Percentiles rank a stretch among this genome's conserved stretches.
Evolutionary conservation across 2,888 invertebrate species (phyloP).

Genomic region (Leucophenga maculata): DNA sequence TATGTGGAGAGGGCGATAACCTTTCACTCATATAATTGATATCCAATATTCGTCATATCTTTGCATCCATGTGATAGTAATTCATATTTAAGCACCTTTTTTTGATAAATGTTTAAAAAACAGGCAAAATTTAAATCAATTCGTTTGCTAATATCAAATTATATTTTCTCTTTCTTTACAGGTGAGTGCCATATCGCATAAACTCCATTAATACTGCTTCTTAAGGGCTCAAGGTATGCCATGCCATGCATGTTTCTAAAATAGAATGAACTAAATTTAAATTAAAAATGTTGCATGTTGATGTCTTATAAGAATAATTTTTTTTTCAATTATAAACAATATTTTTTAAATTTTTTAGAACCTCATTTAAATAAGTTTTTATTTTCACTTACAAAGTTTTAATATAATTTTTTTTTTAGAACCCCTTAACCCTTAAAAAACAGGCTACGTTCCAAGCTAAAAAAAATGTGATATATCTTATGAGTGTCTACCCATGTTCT

Average conservation of each 20-base stretch:
- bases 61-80: too few species aligned
- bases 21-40: too few species aligned
- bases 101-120: too few species aligned
- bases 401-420: background rate
- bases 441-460: constrained; percentile 1
- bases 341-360: background rate
- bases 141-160: too few species aligned
- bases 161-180: background rate
- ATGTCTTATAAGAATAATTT: background rate
- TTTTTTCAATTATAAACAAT: background rate
- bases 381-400: too few species aligned
- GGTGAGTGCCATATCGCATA: background rate
- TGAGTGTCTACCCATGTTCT: background rate
- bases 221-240: background rate
- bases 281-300: background rate
- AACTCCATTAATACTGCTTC: background rate
- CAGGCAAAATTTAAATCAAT: too few species aligned
- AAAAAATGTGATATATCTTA: background rate
- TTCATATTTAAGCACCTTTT: too few species aligned
- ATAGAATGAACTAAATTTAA: background rate
- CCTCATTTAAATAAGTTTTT: too few species aligned
- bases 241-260: background rate
- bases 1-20: too few species aligned
- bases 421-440: background rate
- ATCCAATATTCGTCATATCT: too few species aligned